These are phyloP conservation scores for Tragelaphus eurycerus DNA, from an alignment of 2,797 vertebrate species.

Conservation along the genomic window DNA sequence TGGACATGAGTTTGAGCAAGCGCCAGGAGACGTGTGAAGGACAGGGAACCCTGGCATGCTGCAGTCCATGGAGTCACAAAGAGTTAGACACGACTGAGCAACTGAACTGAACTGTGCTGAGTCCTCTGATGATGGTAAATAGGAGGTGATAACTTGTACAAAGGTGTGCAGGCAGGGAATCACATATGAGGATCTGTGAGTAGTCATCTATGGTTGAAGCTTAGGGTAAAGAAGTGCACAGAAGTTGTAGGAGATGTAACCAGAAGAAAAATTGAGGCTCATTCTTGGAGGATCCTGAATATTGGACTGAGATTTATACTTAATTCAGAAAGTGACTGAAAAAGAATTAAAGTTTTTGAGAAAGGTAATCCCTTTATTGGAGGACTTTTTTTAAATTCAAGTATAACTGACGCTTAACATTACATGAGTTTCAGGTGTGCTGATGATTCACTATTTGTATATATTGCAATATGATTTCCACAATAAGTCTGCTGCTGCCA, in stretches of 20 bases:
- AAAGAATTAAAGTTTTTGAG: conserved; percentile 12
- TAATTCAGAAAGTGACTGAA: conserved; percentile 27
- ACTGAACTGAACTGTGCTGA: neutral
- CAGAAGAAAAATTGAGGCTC: neutral
- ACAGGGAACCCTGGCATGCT: neutral
- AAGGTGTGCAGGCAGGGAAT: neutral
- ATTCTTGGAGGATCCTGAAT: neutral
- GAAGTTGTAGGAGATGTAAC: neutral
- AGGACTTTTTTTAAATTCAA: neutral
- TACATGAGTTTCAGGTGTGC: neutral
- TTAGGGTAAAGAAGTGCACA: neutral
- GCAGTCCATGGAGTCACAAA: neutral
- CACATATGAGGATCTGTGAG: neutral
- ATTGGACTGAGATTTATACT: neutral
- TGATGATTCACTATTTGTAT: neutral
- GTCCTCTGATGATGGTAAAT: conserved; percentile 27
- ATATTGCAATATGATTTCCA: neutral
- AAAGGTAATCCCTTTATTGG: neutral
- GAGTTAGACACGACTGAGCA: neutral
- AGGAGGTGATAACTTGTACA: neutral
- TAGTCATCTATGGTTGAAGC: neutral
- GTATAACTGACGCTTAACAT: neutral
- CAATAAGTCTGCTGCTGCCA: neutral
- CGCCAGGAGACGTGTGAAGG: neutral
- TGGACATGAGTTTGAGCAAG: neutral